Base-by-base conservation (phyloP, 2,888 invertebrate genomes). In the Athalia circularis region DNA sequence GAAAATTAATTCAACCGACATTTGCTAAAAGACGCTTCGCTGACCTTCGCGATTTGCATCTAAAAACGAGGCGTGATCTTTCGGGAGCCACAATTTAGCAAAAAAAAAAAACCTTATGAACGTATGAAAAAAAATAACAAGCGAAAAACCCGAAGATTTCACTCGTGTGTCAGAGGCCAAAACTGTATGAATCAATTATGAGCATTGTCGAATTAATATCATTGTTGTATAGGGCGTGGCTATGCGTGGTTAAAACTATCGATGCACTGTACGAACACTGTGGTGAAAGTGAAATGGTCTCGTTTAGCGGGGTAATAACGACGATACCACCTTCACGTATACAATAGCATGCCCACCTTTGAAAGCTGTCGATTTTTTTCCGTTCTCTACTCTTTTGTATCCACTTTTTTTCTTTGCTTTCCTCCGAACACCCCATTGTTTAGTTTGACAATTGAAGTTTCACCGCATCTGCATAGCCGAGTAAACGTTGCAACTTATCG, bases 221-320 rank as follows among this genome's bases (percentile, higher is more conserved):
- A 52, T 43, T 59, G 47, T 72, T 72, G 57, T 57, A 59, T 47
- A 45, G 72, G 72, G 72, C 47, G 72, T 59, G 72, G 72, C 47
- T 5, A 8, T 13, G n/a, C 59, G 43, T 7, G 11, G 47, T 11
- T 72, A 45, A 47, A 57, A 47, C 59, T 47, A 47, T 72, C 72
- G 45, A 72, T 72, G n/a, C n/a, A 29, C 29, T 29, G 2, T 29
- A 15, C 9, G 59, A 72, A 57, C 43, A 13, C 7, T 52, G 5
- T 59, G 72, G 72, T 72, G 72, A 72, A 72, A 72, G 72, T 72
- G 72, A 72, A 72, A 59, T 29, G 57, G 47, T 59, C 57, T 70
- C 15, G 70, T 59, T 54, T 57, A 57, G 13, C 57, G 13, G 6
- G n/a, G 57, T 72, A n/a, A 57, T 72, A 59, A 47, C 57, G 70